Conservation (phyloP, 2,797 vertebrate species). For the Spinus olivaceus region DNA sequence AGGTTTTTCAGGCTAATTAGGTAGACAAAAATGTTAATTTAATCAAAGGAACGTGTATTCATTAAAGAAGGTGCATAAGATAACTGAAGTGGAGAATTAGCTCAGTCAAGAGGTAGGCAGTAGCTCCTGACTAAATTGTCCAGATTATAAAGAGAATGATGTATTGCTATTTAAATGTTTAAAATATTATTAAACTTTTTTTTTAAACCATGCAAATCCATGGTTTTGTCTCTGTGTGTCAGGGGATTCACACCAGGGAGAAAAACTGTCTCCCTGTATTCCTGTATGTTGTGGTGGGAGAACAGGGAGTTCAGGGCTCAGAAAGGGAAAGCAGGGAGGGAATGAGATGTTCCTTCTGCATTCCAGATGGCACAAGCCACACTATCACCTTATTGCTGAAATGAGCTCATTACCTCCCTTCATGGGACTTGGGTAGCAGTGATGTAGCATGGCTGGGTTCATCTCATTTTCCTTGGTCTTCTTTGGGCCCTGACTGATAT, state of each 20-base stretch:
- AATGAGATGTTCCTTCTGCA: not conserved
- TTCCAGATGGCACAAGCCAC: constrained; percentile 17
- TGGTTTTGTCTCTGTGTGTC: not conserved
- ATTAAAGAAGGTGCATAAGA: constrained; percentile 71
- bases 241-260: not conserved
- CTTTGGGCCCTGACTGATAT: not conserved
- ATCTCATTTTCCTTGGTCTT: not conserved
- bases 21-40: constrained; percentile 81
- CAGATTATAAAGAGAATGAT: not conserved
- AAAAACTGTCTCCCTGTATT: not conserved
- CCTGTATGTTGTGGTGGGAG: fast-evolving
- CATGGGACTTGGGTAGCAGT: not conserved
- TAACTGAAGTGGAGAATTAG: constrained; percentile 73
- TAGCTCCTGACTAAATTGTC: constrained; percentile 50
- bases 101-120: constrained; percentile 60
- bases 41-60: constrained; percentile 75
- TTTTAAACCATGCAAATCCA: not conserved
- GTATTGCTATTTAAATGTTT: not conserved
- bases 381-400: not conserved
- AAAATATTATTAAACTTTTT: not conserved
- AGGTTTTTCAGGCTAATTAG: constrained; percentile 77
- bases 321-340: not conserved
- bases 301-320: not conserved
- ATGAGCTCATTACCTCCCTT: constrained; percentile 6
- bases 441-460: not conserved